These are phyloP conservation scores for Pemphredon lugubris DNA, from an alignment of 2,888 invertebrate species.

Conservation along the genomic window DNA sequence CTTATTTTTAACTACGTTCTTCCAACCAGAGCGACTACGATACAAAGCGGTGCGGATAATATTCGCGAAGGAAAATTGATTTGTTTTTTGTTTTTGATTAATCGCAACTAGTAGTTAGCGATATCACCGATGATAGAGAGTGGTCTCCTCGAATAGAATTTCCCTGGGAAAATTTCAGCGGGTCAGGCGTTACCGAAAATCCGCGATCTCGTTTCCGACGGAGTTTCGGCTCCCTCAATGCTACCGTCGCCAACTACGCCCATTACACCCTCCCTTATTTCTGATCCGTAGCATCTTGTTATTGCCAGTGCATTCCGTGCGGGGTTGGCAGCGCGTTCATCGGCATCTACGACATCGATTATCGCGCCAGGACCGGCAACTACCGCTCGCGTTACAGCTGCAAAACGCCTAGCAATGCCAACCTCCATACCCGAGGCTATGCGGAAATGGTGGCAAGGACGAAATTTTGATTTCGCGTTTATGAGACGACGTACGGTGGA, in stretches of 20 bases:
- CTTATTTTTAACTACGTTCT: too few relatives aligned
- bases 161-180: background rate
- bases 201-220: background rate
- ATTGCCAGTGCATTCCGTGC: constrained; percentile 24
- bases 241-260: background rate
- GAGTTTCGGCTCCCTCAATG: background rate
- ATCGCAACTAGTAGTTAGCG: too few relatives aligned
- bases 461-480: too few relatives aligned
- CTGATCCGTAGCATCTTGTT: constrained; percentile 12
- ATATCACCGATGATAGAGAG: background rate
- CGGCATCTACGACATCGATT: constrained; percentile 32
- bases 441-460: too few relatives aligned
- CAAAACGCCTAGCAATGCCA: too few relatives aligned
- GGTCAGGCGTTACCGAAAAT: background rate
- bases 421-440: too few relatives aligned
- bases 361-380: background rate
- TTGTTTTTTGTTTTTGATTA: too few relatives aligned
- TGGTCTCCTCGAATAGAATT: background rate
- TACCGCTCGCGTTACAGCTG: background rate
- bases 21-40: too few relatives aligned
- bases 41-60: too few relatives aligned
- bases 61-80: too few relatives aligned
- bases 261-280: too few relatives aligned
- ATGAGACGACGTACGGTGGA: too few relatives aligned
- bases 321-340: constrained; percentile 12